Conservation (phyloP, 2,888 invertebrate species). For the Rhyacophila evoluta region DNA sequence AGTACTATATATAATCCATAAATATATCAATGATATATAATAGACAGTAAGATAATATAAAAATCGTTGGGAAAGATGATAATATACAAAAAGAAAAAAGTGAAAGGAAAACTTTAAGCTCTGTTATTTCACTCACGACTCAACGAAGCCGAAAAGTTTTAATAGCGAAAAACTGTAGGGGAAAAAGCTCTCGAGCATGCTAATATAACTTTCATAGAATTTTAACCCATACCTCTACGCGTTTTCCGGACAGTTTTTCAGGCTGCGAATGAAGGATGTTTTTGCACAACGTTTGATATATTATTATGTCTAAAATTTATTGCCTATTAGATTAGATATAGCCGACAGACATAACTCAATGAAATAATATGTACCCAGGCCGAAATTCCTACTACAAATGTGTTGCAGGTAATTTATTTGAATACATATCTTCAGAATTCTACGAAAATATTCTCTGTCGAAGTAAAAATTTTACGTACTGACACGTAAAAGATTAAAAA, state of each 20-base stretch:
- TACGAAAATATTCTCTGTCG: no score
- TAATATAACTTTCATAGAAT: neutral
- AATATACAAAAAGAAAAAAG: no score
- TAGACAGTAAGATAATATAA: no score
- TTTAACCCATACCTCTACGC: neutral
- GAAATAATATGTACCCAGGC: neutral
- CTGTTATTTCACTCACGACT: neutral
- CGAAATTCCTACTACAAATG: no score
- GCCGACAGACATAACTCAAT: neutral
- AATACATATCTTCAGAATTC: no score
- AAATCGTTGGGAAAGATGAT: no score
- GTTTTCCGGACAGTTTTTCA: neutral
- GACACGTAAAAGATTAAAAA: no score
- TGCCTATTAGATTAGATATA: neutral
- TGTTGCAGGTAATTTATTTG: no score
- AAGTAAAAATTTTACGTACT: no score
- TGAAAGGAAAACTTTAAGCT: neutral
- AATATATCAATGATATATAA: no score
- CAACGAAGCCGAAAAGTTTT: neutral
- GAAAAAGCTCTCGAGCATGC: neutral
- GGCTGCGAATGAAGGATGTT: neutral
- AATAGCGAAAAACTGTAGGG: neutral
- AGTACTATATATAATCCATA: no score
- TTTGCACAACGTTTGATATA: neutral
- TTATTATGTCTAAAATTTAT: slow-evolving; percentile 8